Percentiles rank a stretch among this genome's conserved stretches.
Conservation (phyloP, 1,140 invertebrate species). For the Danaus melanippus region DNA sequence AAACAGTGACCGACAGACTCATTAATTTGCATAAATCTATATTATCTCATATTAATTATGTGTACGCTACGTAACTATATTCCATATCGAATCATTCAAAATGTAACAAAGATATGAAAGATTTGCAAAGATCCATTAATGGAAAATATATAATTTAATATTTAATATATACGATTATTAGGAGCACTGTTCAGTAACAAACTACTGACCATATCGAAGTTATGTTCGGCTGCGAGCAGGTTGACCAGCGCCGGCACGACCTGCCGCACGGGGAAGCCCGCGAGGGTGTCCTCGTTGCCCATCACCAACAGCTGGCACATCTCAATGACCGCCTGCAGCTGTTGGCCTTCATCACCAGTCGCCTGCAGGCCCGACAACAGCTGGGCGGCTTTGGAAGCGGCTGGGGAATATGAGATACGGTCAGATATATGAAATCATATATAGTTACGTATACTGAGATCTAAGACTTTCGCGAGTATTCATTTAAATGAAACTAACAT, state of each 20-base stretch:
- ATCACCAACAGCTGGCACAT: slow-evolving; percentile 99
- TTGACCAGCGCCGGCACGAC: slow-evolving; percentile 95
- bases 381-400: slow-evolving; percentile 93
- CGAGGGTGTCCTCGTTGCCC: slow-evolving; percentile 99
- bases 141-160: no score
- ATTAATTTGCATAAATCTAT: no score
- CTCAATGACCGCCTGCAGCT: slow-evolving; percentile 97
- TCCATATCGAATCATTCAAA: no score
- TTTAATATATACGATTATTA: not conserved
- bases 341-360: slow-evolving; percentile 95
- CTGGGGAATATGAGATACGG: slow-evolving; percentile 24
- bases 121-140: no score
- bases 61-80: no score
- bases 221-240: slow-evolving; percentile 93
- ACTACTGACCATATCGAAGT: slow-evolving; percentile 93
- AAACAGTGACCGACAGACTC: no score
- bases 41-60: no score
- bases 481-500: no score
- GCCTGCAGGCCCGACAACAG: slow-evolving; percentile 94
- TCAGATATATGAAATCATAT: no score
- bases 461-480: no score
- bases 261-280: slow-evolving; percentile 97
- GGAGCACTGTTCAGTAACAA: not conserved
- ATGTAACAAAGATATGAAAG: no score
- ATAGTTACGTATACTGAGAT: not conserved